A percentile compares a stretch with the other conserved stretches of the same genome.
phyloP scores from a whole-genome alignment of 2,888 invertebrate species.

The Bellardia pandia region DNA sequence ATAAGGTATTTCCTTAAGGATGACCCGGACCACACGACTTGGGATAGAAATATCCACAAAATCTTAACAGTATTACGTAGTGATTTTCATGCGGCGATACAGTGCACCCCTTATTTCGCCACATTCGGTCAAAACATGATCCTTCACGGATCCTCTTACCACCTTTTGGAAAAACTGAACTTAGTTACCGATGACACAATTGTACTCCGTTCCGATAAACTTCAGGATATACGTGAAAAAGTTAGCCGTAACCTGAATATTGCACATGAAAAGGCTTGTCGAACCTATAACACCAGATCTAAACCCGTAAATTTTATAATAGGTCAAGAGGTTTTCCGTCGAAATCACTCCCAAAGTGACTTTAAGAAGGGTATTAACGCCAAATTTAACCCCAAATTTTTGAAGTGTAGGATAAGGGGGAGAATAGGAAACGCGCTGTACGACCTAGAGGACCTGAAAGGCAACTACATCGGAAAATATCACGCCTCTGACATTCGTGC shows the following conservation, averaged over 20 bases:
- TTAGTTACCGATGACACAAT: neutral
- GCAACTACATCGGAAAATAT: neutral
- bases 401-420: neutral
- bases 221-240: neutral
- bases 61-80: too few relatives aligned
- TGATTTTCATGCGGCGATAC: too few relatives aligned
- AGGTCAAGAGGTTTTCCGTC: neutral
- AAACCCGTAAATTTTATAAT: neutral
- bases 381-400: too few relatives aligned
- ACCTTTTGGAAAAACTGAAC: neutral
- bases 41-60: too few relatives aligned
- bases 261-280: neutral
- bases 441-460: neutral
- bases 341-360: neutral
- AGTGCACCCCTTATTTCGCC: conserved; percentile 17
- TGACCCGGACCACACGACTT: too few relatives aligned
- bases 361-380: neutral
- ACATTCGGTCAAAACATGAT: conserved; percentile 20
- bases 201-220: neutral
- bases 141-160: neutral
- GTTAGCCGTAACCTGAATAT: neutral
- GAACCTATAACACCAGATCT: neutral
- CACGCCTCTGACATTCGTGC: too few relatives aligned
- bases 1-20: conserved; percentile 12
- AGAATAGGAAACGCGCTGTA: neutral